phyloP scores from a whole-genome alignment of 2,888 invertebrate genomes.

The Deroplatys truncata region DNA sequence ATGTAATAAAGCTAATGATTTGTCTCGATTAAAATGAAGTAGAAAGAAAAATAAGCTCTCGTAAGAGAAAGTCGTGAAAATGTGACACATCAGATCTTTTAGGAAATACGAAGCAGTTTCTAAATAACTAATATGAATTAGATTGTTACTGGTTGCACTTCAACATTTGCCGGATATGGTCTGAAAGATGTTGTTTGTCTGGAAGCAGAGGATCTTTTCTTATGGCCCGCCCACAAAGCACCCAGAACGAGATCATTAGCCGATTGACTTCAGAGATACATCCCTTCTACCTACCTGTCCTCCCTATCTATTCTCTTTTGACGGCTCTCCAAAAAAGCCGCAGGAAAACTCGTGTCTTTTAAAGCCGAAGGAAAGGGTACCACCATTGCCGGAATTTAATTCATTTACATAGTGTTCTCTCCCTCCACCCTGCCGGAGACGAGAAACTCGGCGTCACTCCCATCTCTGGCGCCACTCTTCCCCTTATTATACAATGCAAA shows the following conservation, averaged over 20 bases:
- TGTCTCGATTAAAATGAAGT: too few relatives aligned
- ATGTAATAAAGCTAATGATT: too few relatives aligned
- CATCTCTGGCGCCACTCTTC: not conserved
- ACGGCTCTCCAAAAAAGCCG: not conserved
- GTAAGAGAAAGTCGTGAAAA: too few relatives aligned
- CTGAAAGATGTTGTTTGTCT: not conserved
- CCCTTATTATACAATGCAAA: not conserved
- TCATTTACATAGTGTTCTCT: conserved; percentile 7
- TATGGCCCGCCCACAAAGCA: conserved; percentile 1
- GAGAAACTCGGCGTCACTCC: not conserved
- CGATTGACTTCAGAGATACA: conserved; percentile 12
- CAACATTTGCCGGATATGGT: not conserved
- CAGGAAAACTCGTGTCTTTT: not conserved
- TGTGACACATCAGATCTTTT: too few relatives aligned
- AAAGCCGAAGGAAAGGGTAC: not conserved
- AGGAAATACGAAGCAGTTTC: too few relatives aligned
- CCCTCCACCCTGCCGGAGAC: not conserved
- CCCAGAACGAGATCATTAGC: conserved; percentile 9
- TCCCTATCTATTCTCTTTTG: not conserved
- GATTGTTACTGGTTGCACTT: too few relatives aligned
- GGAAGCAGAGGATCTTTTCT: not conserved
- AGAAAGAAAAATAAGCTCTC: too few relatives aligned
- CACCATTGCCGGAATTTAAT: not conserved
- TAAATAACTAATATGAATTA: too few relatives aligned
- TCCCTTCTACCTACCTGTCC: conserved; percentile 1